Conservation (phyloP, 2,888 invertebrate species). For the Acanthoscelides obtectus region DNA sequence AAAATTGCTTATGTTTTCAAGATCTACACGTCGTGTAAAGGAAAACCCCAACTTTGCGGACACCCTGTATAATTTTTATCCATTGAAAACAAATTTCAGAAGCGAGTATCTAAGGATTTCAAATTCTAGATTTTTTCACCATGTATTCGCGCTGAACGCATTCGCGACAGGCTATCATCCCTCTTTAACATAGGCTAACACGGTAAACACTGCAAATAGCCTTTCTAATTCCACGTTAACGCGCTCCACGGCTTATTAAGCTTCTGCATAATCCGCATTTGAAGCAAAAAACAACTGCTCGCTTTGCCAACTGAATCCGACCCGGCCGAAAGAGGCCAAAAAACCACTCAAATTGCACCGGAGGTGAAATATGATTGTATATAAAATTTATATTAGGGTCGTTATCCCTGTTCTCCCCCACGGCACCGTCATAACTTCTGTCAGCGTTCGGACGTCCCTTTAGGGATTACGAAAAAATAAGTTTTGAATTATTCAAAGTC, state of each 20-base stretch:
- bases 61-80: too few species aligned
- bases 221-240: background rate
- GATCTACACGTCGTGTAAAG: too few species aligned
- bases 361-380: background rate
- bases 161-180: background rate
- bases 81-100: too few species aligned
- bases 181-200: background rate
- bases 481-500: background rate
- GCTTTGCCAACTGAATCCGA: background rate
- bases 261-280: background rate
- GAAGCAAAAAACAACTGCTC: background rate
- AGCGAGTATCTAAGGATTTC: too few species aligned
- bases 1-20: too few species aligned
- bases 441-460: background rate
- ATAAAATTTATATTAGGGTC: background rate
- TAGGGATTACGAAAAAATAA: background rate
- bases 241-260: background rate
- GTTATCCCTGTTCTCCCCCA: background rate
- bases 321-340: background rate
- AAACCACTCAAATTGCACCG: background rate
- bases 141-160: background rate
- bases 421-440: background rate
- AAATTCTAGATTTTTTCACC: background rate
- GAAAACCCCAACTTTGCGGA: too few species aligned
- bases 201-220: background rate